Percentiles rank a stretch among this genome's conserved stretches.
These are phyloP conservation scores for Naso thynnoides DNA, from an alignment of 2,797 vertebrate genomes.

Conservation along the genomic window DNA sequence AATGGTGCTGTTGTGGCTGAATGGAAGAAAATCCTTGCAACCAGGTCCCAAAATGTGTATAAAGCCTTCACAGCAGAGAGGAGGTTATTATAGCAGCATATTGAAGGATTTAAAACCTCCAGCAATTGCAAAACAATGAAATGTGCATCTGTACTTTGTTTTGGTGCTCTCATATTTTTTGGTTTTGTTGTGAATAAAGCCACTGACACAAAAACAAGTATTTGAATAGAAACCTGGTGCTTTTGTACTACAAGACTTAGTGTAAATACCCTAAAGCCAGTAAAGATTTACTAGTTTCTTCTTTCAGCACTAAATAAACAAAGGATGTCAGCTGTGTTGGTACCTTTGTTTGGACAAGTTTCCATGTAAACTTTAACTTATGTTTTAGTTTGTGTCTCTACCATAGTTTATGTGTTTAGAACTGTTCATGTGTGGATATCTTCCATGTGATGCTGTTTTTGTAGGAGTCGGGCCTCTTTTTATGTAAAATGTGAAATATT, in stretches of 20 bases:
- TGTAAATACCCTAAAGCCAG: background rate
- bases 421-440: slow-evolving; percentile 15
- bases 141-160: background rate
- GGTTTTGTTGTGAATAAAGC: background rate
- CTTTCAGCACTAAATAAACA: slow-evolving; percentile 14
- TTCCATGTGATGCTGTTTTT: background rate
- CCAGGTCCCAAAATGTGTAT: background rate
- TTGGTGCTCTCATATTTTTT: background rate
- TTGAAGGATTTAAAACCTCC: background rate
- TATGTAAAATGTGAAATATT: slow-evolving; percentile 26
- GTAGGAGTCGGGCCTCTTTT: background rate
- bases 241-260: background rate
- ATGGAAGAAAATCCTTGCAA: background rate
- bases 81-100: background rate
- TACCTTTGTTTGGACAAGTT: slow-evolving; percentile 11
- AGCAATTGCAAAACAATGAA: background rate
- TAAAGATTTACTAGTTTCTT: background rate
- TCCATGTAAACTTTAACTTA: background rate
- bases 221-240: background rate
- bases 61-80: background rate
- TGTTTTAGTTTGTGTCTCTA: background rate
- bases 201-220: background rate
- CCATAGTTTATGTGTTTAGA: slow-evolving; percentile 6
- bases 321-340: background rate
- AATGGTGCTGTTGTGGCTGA: background rate